Base-by-base conservation (phyloP, 2,113 vertebrate species). In the Crotalus tigris region DNA sequence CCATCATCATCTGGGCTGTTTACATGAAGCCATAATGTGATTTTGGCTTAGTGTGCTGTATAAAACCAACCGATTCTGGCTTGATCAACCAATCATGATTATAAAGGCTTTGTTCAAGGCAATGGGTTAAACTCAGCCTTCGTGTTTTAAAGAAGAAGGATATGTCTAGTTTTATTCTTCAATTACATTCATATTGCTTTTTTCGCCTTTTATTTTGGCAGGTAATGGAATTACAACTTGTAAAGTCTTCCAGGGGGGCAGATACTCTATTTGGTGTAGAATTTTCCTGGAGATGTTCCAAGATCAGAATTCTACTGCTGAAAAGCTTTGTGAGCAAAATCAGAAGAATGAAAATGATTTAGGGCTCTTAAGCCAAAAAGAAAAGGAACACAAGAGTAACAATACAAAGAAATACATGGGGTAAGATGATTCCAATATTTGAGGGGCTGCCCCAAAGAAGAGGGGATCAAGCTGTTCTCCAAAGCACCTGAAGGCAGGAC, bases 241-340 rank as follows among this genome's bases (percentile, higher is more conserved):
- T 94, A 91, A 95, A 93, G 94, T 87, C 87, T 57, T 93, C 95
- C 94, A 88, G 64, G 39, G 1, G 92, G 92, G 92, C 89, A 94
- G 93, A 96, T 88, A 61, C 85, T 85, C 61, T 54, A 93, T 96
- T 96, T 93, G 93, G 85, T 61, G 24, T 92, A 94, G 92, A 94
- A 15, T 57, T 90, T 93, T 94, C 93, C 94, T 95, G 94, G 94
- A 95, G 94, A 91, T 95, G 92, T 94, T 96, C 92, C 19, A 21
- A 91, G 92, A 90, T 94, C 91, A 91, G 95, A 89, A 94, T 94
- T 95, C 95, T 64, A 64, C 92, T 96, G 95, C 94, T 81, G 91
- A 90, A 87, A 95, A 92, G 88, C 89, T 90, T 57, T 6, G 3
- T 88, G 91, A 94, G 89, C 46, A 89, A 39, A 21, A 26, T 88